Evolutionary conservation across 1,140 invertebrate species (phyloP).

Genomic region (Lasaia peninsularis): DNA sequence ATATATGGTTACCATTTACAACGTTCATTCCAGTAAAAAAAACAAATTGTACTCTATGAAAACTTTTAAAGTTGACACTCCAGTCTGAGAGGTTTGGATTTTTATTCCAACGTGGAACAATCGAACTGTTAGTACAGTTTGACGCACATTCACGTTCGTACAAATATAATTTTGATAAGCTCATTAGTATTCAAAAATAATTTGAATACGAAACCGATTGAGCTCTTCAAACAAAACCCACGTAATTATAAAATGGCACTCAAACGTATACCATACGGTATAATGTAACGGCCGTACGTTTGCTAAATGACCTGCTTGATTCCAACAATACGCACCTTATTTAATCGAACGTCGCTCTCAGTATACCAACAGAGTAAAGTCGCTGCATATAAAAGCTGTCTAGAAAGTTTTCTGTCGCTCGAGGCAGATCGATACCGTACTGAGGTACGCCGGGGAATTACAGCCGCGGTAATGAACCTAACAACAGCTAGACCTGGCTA

Average conservation of each 20-base stretch:
- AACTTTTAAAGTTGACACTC: too few relatives aligned
- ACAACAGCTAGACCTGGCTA: constrained; percentile 54
- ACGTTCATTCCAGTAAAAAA: too few relatives aligned
- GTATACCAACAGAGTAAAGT: constrained; percentile 59
- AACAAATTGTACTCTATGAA: too few relatives aligned
- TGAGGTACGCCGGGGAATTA: constrained; percentile 53
- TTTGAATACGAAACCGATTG: neutral
- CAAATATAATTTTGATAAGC: neutral
- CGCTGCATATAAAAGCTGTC: constrained; percentile 78
- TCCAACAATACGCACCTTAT: constrained; percentile 39
- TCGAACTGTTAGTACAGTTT: too few relatives aligned
- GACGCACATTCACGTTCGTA: neutral
- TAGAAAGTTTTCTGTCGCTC: constrained; percentile 77
- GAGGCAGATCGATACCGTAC: constrained; percentile 63
- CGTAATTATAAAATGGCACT: constrained; percentile 17
- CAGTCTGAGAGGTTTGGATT: too few relatives aligned
- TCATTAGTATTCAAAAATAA: constrained; percentile 12
- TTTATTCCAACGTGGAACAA: too few relatives aligned
- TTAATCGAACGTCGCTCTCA: constrained; percentile 39
- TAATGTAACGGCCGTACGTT: neutral
- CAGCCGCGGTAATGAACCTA: constrained; percentile 48
- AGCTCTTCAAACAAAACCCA: neutral
- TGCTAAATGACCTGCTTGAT: constrained; percentile 36
- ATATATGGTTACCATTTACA: too few relatives aligned
- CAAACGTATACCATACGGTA: constrained; percentile 13